These are phyloP conservation scores for Callipepla squamata DNA, from an alignment of 2,113 vertebrate species.

Conservation along the genomic window DNA sequence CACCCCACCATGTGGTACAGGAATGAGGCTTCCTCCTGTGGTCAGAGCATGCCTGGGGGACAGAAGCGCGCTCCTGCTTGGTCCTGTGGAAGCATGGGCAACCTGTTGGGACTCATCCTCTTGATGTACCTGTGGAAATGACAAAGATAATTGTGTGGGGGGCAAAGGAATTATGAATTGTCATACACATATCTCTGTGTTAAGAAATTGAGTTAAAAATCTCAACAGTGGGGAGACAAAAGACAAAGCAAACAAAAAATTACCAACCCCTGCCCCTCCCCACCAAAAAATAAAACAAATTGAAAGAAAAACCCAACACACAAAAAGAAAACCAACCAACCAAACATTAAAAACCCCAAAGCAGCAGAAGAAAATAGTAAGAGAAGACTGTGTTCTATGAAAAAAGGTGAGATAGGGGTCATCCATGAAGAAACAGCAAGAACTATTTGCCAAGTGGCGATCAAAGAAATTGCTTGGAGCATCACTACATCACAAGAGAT, in stretches of 20 bases:
- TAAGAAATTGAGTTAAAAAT: not conserved
- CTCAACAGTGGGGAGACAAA: not conserved
- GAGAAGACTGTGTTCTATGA: not conserved
- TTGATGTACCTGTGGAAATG: not conserved
- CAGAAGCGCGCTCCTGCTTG: not conserved
- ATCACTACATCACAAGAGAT: not conserved
- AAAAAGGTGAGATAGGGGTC: not conserved
- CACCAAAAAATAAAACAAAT: too few relatives aligned
- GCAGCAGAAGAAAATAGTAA: not conserved
- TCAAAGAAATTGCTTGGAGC: not conserved
- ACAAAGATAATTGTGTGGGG: not conserved
- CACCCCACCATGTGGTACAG: not conserved
- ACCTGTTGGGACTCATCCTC: not conserved
- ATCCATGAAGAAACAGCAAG: not conserved
- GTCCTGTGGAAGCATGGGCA: not conserved
- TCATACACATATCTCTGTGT: not conserved
- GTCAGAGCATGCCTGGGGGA: rapidly evolving
- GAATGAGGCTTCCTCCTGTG: not conserved
- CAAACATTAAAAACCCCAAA: not conserved
- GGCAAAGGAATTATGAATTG: not conserved
- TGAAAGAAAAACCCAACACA: not conserved
- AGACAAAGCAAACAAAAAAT: not conserved
- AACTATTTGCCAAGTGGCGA: not conserved
- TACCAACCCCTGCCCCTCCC: not conserved
- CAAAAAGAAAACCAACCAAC: not conserved